These are phyloP conservation scores for Nudaria mundana DNA, from an alignment of 2,888 invertebrate genomes.

Conservation along the genomic window DNA sequence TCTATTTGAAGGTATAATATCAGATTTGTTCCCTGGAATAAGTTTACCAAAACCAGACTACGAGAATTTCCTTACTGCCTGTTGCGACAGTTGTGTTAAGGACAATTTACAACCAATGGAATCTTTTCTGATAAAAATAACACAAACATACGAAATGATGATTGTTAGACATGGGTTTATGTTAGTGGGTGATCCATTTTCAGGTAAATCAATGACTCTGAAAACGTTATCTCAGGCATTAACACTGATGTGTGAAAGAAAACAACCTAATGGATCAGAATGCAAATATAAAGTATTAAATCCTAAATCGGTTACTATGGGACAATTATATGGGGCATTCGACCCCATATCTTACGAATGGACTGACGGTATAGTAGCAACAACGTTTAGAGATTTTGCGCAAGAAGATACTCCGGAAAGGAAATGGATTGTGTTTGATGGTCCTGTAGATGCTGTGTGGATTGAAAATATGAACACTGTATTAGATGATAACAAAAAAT, in stretches of 20 bases:
- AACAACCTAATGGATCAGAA: slow-evolving; percentile 75
- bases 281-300: slow-evolving; percentile 91
- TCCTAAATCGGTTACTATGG: slow-evolving; percentile 96
- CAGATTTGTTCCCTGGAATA: slow-evolving; percentile 94
- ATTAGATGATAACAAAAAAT: slow-evolving; percentile 92
- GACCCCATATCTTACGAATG: slow-evolving; percentile 96
- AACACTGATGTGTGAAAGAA: slow-evolving; percentile 84
- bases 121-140: slow-evolving; percentile 90
- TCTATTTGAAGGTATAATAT: slow-evolving; percentile 93
- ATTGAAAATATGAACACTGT: slow-evolving; percentile 96
- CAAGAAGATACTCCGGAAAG: slow-evolving; percentile 86
- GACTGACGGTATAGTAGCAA: slow-evolving; percentile 93
- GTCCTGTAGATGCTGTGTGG: slow-evolving; percentile 95
- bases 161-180: slow-evolving; percentile 96
- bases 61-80: slow-evolving; percentile 83
- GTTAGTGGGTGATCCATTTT: slow-evolving; percentile 91
- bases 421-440: slow-evolving; percentile 97
- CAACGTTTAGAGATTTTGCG: slow-evolving; percentile 88
- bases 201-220: slow-evolving; percentile 91
- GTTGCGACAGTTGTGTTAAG: slow-evolving; percentile 81
- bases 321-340: slow-evolving; percentile 94
- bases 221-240: slow-evolving; percentile 89
- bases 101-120: slow-evolving; percentile 88
- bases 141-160: slow-evolving; percentile 97
- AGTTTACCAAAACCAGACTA: slow-evolving; percentile 88